Evolutionary conservation across 2,888 invertebrate genomes (phyloP).

Genomic region (Ganaspis brasiliensis): DNA sequence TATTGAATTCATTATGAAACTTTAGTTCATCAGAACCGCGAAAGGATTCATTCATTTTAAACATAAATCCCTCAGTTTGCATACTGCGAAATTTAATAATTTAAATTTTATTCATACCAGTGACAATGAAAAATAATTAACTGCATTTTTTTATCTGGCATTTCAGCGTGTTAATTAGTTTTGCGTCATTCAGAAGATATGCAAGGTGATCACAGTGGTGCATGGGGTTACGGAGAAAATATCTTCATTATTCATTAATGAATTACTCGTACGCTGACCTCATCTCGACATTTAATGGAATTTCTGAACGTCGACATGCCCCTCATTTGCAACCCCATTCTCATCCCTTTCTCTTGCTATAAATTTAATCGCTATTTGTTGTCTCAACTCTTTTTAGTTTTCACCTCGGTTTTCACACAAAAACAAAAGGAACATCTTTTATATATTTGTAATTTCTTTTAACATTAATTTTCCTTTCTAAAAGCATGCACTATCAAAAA

Average conservation of each 20-base stretch:
- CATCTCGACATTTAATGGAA: conserved; percentile 59
- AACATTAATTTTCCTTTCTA: too few species aligned
- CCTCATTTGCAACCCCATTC: background rate
- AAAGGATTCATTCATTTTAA: too few species aligned
- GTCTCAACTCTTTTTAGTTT: background rate
- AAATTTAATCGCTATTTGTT: conserved; percentile 22
- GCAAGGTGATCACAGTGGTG: conserved; percentile 19
- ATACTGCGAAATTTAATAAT: too few species aligned
- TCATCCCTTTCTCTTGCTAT: conserved; percentile 4
- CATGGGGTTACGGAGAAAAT: conserved; percentile 50
- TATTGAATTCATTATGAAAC: too few species aligned
- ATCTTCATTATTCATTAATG: conserved; percentile 49
- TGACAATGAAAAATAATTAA: background rate
- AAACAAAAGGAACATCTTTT: background rate
- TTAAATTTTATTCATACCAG: background rate
- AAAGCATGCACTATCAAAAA: too few species aligned
- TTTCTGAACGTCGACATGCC: conserved; percentile 54
- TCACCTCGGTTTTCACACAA: background rate
- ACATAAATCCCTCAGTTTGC: too few species aligned
- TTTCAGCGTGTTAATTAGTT: conserved; percentile 41
- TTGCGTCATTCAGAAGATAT: conserved; percentile 35
- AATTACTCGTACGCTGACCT: conserved; percentile 53
- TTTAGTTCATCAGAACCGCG: too few species aligned
- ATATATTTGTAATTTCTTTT: too few species aligned
- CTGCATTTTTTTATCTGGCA: background rate